Base-by-base conservation (phyloP, 2,113 vertebrate genomes). In the Pongo abelii region DNA sequence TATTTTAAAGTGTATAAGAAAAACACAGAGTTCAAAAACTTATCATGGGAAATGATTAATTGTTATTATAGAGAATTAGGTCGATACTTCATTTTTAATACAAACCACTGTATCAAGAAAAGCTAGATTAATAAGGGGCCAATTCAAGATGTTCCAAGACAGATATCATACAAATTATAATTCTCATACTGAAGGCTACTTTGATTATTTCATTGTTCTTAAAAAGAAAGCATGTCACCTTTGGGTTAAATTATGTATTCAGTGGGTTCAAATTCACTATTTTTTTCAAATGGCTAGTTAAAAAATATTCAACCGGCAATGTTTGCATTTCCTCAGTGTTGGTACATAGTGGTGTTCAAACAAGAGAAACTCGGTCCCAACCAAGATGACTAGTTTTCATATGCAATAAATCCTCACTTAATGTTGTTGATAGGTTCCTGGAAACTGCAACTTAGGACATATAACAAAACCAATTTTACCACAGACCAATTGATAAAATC, bases 151-250 rank as follows among this genome's bases (percentile, higher is more conserved):
- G 8, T 80, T 88, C 43, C 23, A 79, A 74, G 17, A 70, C 10
- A 59, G 23, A 52, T 80, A 93, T 23, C 22, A 43, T 30, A 32
- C 27, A 83, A 91, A 18, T 55, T 85, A 7, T 48, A 40, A 14
- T 77, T 96, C 57, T 93, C 18, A 64, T 79, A 67, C 10, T 79
- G 48, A 95, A 93, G 43, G 43, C 12, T 30, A 74, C n/a, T 43
- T 91, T 57, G 38, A 32, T 91, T 59, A 84, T 69, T 74, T 91
- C 27, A 75, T 92, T 84, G 61, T 79, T 91, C 25, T 84, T 97
- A 84, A 70, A 81, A 86, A 86, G 23, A 72, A 96, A 95, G 48
- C 9, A 80, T 48, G 22, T 79, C 84, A 84, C 20, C 5, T 52
- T 35, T 77, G 12, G 12, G 4, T 96, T 87, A 59, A 89, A 83